Evolutionary conservation across 2,888 invertebrate genomes (phyloP).

Genomic region (Limnephilus marmoratus): DNA sequence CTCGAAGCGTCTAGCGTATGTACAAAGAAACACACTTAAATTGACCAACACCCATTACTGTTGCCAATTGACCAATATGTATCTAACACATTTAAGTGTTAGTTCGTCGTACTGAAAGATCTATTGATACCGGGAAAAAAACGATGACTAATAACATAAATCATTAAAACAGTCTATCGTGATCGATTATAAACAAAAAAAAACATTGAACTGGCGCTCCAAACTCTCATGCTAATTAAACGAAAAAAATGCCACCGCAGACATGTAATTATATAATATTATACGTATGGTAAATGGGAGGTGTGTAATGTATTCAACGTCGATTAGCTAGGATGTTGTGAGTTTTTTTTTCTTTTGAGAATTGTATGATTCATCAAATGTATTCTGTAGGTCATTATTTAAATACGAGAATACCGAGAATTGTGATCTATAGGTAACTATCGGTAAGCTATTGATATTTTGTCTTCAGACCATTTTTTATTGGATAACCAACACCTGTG

Average conservation of each 20-base stretch:
- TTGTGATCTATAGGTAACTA: no score
- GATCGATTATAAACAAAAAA: neutral
- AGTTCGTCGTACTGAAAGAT: neutral
- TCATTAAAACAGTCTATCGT: neutral
- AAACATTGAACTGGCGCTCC: neutral
- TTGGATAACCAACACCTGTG: no score
- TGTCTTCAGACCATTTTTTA: no score
- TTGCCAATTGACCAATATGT: neutral
- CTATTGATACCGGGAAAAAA: neutral
- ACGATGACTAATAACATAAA: neutral
- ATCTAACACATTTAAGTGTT: neutral
- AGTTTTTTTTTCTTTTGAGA: neutral
- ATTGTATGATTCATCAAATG: neutral
- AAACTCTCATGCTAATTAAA: neutral
- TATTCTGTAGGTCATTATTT: neutral
- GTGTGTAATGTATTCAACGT: neutral
- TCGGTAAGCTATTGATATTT: no score
- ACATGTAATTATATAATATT: neutral
- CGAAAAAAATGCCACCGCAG: neutral
- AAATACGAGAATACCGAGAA: no score
- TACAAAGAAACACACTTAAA: neutral
- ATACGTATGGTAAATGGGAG: neutral
- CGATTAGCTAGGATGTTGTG: neutral
- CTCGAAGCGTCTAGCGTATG: neutral
- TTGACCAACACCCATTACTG: neutral